Evolutionary conservation across 2,113 vertebrate genomes (phyloP).

Genomic region (Perognathus longimembris): DNA sequence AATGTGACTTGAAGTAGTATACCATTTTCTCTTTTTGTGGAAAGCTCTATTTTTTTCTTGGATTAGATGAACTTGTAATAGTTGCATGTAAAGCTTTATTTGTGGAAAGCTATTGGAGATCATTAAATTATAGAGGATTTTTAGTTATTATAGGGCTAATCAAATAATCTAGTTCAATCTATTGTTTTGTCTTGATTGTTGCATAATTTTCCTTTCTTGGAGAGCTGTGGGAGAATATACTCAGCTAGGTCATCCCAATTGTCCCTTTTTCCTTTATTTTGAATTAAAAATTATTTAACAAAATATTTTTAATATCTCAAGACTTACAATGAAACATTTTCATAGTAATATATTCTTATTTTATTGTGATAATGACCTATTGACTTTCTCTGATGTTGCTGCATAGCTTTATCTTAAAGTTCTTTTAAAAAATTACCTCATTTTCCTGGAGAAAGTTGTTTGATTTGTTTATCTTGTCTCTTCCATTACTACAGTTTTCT

Average conservation of each 20-base stretch:
- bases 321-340: background rate
- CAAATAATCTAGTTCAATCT: background rate
- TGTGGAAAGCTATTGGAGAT: background rate
- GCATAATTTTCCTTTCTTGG: background rate
- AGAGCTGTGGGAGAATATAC: background rate
- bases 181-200: background rate
- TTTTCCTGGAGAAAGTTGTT: background rate
- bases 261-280: background rate
- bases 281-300: background rate
- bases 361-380: background rate
- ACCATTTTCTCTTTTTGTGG: background rate
- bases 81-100: background rate
- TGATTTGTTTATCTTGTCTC: background rate
- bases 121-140: constrained; percentile 7
- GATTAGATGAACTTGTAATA: background rate
- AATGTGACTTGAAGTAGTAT: background rate
- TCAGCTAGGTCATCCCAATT: background rate
- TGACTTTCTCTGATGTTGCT: constrained; percentile 32
- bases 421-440: background rate
- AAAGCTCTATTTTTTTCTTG: background rate
- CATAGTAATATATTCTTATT: background rate
- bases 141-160: background rate
- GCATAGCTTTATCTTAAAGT: background rate
- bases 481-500: constrained; percentile 1
- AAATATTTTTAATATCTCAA: background rate